Percentiles rank a stretch among this genome's conserved stretches.
These are phyloP conservation scores for Kryptolebias ocellatus DNA, from an alignment of 2,797 vertebrate species.

Conservation along the genomic window DNA sequence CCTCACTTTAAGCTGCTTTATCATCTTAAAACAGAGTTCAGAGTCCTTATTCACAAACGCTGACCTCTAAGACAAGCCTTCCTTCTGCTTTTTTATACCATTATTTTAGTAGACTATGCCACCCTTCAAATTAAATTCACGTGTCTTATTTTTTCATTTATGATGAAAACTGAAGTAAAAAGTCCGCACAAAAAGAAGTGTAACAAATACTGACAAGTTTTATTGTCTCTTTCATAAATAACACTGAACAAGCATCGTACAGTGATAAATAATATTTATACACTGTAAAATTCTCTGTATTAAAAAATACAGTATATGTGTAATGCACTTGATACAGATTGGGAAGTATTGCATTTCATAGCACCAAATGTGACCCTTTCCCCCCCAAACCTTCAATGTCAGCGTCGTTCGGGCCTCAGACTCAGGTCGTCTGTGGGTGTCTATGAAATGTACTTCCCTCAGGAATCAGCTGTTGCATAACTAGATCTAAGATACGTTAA, in stretches of 20 bases:
- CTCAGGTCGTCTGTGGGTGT: constrained; percentile 60
- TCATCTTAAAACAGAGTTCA: constrained; percentile 5
- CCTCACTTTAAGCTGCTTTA: constrained; percentile 8
- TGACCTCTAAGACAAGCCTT: too few relatives aligned
- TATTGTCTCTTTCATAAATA: constrained; percentile 85
- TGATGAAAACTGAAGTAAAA: neutral
- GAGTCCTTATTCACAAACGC: neutral
- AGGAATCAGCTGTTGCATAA: constrained; percentile 82
- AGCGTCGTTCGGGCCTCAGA: constrained; percentile 38
- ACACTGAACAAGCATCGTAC: constrained; percentile 85
- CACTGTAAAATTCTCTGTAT: constrained; percentile 85
- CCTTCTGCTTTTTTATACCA: too few relatives aligned
- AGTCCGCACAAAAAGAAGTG: neutral
- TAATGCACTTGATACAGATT: constrained; percentile 85
- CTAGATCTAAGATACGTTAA: constrained; percentile 76
- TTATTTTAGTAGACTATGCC: too few relatives aligned
- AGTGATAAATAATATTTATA: constrained; percentile 85
- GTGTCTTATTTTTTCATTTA: neutral
- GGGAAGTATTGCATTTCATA: constrained; percentile 76
- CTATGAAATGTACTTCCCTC: constrained; percentile 74
- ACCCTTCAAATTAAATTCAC: too few relatives aligned
- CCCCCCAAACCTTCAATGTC: constrained; percentile 20
- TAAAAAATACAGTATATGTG: constrained; percentile 85
- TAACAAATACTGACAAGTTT: constrained; percentile 72
- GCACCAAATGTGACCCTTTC: constrained; percentile 63